A percentile compares a stretch with the other conserved stretches of the same genome.
These are phyloP conservation scores for Ormyrus thymus DNA, from an alignment of 2,888 invertebrate genomes.

Conservation along the genomic window DNA sequence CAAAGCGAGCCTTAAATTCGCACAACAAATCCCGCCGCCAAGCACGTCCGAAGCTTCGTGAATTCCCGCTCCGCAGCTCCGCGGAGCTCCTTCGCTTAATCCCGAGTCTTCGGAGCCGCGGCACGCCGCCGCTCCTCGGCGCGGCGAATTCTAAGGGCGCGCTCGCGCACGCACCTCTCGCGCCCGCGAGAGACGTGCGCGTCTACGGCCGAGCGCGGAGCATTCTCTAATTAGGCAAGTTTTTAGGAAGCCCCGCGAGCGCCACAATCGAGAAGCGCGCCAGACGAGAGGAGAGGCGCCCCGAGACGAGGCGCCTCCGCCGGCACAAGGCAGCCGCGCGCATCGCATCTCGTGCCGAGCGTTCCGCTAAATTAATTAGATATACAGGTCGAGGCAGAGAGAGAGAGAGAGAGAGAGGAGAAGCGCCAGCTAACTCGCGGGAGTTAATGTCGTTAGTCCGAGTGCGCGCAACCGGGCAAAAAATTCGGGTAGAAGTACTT, in stretches of 20 bases:
- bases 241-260: constrained; percentile 42
- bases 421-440: background rate
- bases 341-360: constrained; percentile 41
- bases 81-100: background rate
- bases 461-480: constrained; percentile 26
- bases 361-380: constrained; percentile 60
- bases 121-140: background rate
- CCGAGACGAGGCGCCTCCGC: background rate
- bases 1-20: too few species aligned
- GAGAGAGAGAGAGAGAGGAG: constrained; percentile 45
- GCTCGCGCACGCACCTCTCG: background rate
- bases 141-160: background rate
- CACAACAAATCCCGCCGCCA: too few species aligned
- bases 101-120: too few species aligned
- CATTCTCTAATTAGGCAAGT: constrained; percentile 61
- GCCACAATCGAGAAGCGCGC: constrained; percentile 55
- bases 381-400: constrained; percentile 26
- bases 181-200: background rate
- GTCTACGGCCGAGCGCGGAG: constrained; percentile 21
- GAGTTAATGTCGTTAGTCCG: constrained; percentile 26
- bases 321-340: background rate
- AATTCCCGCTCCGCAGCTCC: too few species aligned
- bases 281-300: constrained; percentile 30
- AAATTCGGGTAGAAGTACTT: constrained; percentile 6
- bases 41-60: too few species aligned